These are phyloP conservation scores for Bombus vancouverensis DNA, from an alignment of 1,140 invertebrate genomes.

Conservation along the genomic window DNA sequence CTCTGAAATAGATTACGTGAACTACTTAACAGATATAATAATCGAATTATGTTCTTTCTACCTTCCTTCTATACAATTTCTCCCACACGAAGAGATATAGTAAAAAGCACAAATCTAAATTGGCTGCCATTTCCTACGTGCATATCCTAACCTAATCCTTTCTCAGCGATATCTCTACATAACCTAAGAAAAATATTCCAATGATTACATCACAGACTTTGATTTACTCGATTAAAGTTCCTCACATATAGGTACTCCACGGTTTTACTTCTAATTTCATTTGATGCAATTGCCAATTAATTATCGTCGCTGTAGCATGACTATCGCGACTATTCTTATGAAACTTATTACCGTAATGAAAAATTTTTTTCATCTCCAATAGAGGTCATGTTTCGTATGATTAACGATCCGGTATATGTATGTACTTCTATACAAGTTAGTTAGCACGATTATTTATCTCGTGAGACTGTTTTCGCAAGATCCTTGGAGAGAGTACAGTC, in stretches of 20 bases:
- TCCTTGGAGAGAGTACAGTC: background rate
- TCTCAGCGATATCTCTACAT: background rate
- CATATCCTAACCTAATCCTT: background rate
- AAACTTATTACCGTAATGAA: conserved; percentile 31
- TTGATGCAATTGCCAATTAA: conserved; percentile 31
- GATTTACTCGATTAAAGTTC: background rate
- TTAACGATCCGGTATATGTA: conserved; percentile 6
- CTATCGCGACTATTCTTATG: background rate
- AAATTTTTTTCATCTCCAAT: background rate
- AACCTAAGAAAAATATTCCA: background rate
- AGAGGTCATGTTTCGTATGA: conserved; percentile 24
- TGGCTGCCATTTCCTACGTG: background rate
- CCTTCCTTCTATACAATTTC: too few relatives aligned
- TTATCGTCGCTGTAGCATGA: conserved; percentile 6
- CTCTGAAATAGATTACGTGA: too few relatives aligned
- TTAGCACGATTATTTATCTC: background rate
- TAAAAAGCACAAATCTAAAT: background rate
- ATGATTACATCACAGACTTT: background rate
- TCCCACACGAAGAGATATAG: too few relatives aligned
- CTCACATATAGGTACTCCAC: background rate
- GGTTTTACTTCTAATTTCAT: background rate
- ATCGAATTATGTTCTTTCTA: too few relatives aligned
- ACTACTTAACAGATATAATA: too few relatives aligned
- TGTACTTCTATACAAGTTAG: background rate
- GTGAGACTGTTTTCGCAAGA: conserved; percentile 24